Conservation (phyloP, 2,797 vertebrate genomes). For the Arremon brunneinucha region DNA sequence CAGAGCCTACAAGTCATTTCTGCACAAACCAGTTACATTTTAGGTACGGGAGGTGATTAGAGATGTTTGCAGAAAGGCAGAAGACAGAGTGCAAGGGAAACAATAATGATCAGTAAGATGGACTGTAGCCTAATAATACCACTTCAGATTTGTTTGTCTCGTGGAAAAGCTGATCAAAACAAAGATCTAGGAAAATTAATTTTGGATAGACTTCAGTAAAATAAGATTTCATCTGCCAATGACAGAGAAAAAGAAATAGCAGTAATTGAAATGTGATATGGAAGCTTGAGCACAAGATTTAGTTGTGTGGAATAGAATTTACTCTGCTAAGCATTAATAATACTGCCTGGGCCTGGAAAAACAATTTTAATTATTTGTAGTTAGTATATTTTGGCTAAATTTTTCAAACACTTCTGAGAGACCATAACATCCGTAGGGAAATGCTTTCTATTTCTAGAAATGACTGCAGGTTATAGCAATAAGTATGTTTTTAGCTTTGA, state of each 20-base stretch:
- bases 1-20: background rate
- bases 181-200: constrained; percentile 31
- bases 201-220: constrained; percentile 28
- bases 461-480: background rate
- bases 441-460: background rate
- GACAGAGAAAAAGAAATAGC: background rate
- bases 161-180: constrained; percentile 27
- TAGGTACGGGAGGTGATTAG: background rate
- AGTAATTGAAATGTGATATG: constrained; percentile 9
- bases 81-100: background rate
- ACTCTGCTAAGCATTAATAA: background rate
- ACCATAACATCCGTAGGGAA: background rate
- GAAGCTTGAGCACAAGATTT: background rate
- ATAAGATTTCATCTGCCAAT: constrained; percentile 5
- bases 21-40: background rate
- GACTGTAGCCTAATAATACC: background rate
- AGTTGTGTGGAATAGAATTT: background rate
- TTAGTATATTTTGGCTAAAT: background rate
- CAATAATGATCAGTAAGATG: background rate
- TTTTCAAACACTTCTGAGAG: background rate
- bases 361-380: background rate
- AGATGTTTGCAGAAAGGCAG: background rate
- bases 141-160: background rate
- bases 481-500: background rate
- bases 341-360: background rate